Percentiles rank a stretch among this genome's conserved stretches.
Evolutionary conservation across 30 jellyfish, hydroid and myxozoan genomes (phyloP).

Genomic region (Phacellophora camtschatica): DNA sequence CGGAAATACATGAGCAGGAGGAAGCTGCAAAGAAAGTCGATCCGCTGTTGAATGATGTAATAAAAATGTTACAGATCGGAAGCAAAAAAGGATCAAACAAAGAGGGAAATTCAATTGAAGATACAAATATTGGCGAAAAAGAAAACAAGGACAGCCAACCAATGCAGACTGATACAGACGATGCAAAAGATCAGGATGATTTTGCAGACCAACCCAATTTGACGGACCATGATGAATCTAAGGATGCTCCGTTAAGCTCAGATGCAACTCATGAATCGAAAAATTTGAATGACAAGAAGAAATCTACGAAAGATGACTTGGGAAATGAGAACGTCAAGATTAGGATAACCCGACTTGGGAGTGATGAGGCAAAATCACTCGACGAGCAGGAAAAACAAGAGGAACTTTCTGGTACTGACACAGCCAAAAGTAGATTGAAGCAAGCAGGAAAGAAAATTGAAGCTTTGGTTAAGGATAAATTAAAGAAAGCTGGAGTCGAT

Average conservation of each 20-base stretch:
- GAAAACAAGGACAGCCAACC: background rate
- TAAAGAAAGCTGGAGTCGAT: constrained; percentile 82
- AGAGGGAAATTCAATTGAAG: background rate
- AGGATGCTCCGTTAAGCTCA: background rate
- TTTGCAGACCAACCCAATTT: background rate
- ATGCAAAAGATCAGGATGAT: background rate
- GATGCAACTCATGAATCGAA: background rate
- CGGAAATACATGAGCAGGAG: background rate
- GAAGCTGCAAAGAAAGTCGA: constrained; percentile 4
- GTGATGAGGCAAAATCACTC: constrained; percentile 31
- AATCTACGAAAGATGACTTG: no score
- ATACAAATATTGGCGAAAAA: background rate
- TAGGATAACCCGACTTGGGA: constrained; percentile 27
- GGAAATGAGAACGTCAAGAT: constrained; percentile 17
- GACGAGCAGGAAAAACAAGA: constrained; percentile 58
- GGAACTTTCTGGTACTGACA: constrained; percentile 10
- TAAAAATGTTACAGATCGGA: constrained; percentile 1
- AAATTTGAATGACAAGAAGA: background rate
- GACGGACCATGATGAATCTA: background rate
- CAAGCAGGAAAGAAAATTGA: constrained; percentile 81
- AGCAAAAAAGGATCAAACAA: background rate
- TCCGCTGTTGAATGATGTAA: background rate
- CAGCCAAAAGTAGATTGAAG: constrained; percentile 2
- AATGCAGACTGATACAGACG: background rate
- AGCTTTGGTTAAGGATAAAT: constrained; percentile 59